These are phyloP conservation scores for Huso huso DNA, from an alignment of 2,797 vertebrate genomes.

Conservation along the genomic window DNA sequence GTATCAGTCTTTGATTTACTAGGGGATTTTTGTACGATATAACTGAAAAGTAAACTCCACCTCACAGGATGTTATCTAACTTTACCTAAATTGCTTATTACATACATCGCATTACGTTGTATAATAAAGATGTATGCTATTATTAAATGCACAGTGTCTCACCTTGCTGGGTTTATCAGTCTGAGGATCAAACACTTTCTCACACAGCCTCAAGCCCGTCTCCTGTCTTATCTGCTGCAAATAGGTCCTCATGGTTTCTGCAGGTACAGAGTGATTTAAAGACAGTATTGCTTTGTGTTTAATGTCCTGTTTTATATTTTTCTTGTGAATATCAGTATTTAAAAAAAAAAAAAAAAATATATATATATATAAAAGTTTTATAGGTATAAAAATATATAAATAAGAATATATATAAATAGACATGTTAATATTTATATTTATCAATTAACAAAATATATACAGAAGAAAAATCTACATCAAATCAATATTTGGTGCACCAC, in stretches of 20 bases:
- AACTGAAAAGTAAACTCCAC: no score
- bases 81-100: neutral
- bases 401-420: no score
- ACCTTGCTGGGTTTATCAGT: slow-evolving; percentile 98
- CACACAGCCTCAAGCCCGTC: slow-evolving; percentile 88
- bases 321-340: no score
- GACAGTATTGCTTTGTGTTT: neutral
- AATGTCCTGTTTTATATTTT: no score
- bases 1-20: no score
- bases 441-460: slow-evolving; percentile 3
- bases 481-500: neutral
- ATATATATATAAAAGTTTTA: no score
- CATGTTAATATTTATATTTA: no score
- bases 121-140: neutral
- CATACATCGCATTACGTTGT: neutral
- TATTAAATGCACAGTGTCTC: slow-evolving; percentile 26
- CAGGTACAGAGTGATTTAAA: slow-evolving; percentile 15
- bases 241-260: slow-evolving; percentile 91
- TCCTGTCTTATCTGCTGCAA: slow-evolving; percentile 94
- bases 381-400: no score
- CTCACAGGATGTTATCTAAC: no score
- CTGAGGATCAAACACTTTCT: slow-evolving; percentile 94
- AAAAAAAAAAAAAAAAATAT: neutral
- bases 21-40: no score
- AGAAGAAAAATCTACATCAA: no score